Evolutionary conservation across 2,888 invertebrate genomes (phyloP).

Genomic region (Anthoptus insignis): DNA sequence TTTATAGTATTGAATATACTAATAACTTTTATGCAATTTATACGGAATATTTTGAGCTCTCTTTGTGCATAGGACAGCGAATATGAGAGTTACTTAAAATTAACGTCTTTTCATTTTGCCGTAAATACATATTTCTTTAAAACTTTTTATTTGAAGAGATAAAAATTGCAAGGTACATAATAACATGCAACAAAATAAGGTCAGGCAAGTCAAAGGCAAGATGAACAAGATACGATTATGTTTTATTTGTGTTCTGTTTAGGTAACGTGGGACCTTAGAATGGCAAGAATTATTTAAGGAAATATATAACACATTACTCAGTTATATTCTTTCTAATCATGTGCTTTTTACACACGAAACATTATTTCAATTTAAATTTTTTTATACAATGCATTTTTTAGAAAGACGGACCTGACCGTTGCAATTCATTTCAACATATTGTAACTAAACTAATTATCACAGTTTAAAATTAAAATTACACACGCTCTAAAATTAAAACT

Average conservation of each 20-base stretch:
- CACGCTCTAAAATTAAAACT: slow-evolving; percentile 65
- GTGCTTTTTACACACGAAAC: background rate
- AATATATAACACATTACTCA: background rate
- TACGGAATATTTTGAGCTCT: slow-evolving; percentile 54
- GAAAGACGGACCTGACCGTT: slow-evolving; percentile 24
- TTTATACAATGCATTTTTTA: slow-evolving; percentile 20
- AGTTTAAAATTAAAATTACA: slow-evolving; percentile 83
- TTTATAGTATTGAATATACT: slow-evolving; percentile 13
- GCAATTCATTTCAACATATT: slow-evolving; percentile 36
- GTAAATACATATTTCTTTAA: slow-evolving; percentile 18
- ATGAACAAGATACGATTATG: slow-evolving; percentile 21
- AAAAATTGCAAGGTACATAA: slow-evolving; percentile 24
- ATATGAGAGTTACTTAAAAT: slow-evolving; percentile 1
- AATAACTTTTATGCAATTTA: slow-evolving; percentile 8
- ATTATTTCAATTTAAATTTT: background rate
- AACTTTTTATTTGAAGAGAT: slow-evolving; percentile 25
- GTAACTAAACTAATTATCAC: slow-evolving; percentile 77
- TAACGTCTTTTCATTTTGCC: slow-evolving; percentile 31
- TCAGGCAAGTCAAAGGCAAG: slow-evolving; percentile 32
- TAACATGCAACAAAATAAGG: slow-evolving; percentile 29
- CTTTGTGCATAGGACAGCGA: slow-evolving; percentile 60
- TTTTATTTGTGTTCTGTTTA: background rate
- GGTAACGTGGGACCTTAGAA: slow-evolving; percentile 21
- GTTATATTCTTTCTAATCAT: background rate
- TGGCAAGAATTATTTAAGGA: slow-evolving; percentile 38